Percentiles rank a stretch among this genome's conserved stretches.
These are phyloP conservation scores for Hecatera dysodea DNA, from an alignment of 2,888 invertebrate genomes.

Conservation along the genomic window DNA sequence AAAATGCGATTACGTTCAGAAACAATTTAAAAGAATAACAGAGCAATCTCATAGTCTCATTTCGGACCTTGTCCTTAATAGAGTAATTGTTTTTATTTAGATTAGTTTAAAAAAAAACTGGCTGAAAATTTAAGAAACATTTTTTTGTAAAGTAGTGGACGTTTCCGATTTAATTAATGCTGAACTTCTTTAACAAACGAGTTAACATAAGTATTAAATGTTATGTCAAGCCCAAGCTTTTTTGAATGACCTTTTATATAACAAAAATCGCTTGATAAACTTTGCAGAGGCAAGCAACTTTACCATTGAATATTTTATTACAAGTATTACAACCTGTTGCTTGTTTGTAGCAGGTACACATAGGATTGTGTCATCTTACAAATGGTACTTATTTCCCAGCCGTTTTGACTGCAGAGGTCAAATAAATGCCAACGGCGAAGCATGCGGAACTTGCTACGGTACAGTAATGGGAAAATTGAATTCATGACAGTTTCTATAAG, in stretches of 20 bases:
- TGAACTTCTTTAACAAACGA: neutral
- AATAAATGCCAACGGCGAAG: constrained; percentile 77
- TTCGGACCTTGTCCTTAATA: constrained; percentile 73
- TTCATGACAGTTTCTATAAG: constrained; percentile 49
- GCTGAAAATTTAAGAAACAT: constrained; percentile 26
- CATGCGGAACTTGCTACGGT: constrained; percentile 74
- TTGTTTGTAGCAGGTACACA: constrained; percentile 46
- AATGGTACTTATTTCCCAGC: constrained; percentile 82
- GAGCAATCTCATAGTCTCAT: constrained; percentile 63
- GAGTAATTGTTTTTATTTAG: constrained; percentile 67
- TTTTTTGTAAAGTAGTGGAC: neutral
- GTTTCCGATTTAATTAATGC: neutral
- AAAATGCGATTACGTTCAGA: constrained; percentile 70
- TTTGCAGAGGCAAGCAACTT: neutral
- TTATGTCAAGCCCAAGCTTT: neutral
- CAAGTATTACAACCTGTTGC: constrained; percentile 39
- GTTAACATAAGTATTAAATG: neutral
- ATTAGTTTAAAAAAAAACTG: constrained; percentile 41
- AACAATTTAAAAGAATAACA: constrained; percentile 71
- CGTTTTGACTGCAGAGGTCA: constrained; percentile 75
- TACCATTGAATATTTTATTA: constrained; percentile 23
- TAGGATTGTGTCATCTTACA: constrained; percentile 78
- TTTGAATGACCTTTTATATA: constrained; percentile 7
- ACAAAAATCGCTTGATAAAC: constrained; percentile 4
- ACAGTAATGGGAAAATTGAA: constrained; percentile 55